Percentiles rank a stretch among this genome's conserved stretches.
These are phyloP conservation scores for Chaenogobius annularis DNA, from an alignment of 2,113 vertebrate species.

Conservation along the genomic window DNA sequence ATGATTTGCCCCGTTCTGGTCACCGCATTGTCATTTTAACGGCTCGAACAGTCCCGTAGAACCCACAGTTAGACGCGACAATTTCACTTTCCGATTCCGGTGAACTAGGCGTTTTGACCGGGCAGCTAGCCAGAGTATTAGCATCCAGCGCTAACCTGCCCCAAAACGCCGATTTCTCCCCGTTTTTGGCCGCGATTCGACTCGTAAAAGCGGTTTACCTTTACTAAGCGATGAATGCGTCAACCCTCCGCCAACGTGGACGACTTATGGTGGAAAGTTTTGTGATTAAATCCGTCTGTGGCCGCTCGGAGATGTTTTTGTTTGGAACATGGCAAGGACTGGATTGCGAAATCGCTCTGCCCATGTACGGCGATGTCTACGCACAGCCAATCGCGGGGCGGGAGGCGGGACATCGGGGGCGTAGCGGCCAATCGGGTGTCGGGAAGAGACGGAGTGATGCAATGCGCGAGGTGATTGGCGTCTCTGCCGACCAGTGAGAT, in stretches of 20 bases:
- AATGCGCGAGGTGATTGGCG: constrained; percentile 52
- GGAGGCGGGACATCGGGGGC: rapidly evolving
- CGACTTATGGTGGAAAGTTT: constrained; percentile 2
- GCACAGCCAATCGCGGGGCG: constrained; percentile 62
- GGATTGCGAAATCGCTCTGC: constrained; percentile 80
- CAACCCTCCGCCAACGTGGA: constrained; percentile 22
- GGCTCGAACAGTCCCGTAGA: rapidly evolving
- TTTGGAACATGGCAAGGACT: constrained; percentile 71
- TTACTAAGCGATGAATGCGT: constrained; percentile 16
- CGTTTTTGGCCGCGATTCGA: not conserved
- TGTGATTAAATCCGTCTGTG: constrained; percentile 26
- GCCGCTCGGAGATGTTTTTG: constrained; percentile 68
- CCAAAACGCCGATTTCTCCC: not conserved
- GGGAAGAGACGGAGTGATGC: constrained; percentile 57
- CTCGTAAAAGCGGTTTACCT: constrained; percentile 60
- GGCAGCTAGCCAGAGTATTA: constrained; percentile 49
- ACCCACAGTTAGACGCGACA: rapidly evolving
- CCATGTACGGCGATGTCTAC: constrained; percentile 75
- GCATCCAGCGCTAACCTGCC: constrained; percentile 40
- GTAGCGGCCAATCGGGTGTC: constrained; percentile 54
- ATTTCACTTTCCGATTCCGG: not conserved
- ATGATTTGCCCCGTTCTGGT: rapidly evolving
- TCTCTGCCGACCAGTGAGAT: constrained; percentile 34
- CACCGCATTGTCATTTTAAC: rapidly evolving
- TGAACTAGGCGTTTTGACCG: not conserved